Percentiles rank a stretch among this genome's conserved stretches.
These are phyloP conservation scores for Lota lota DNA, from an alignment of 2,113 vertebrate genomes.

Conservation along the genomic window DNA sequence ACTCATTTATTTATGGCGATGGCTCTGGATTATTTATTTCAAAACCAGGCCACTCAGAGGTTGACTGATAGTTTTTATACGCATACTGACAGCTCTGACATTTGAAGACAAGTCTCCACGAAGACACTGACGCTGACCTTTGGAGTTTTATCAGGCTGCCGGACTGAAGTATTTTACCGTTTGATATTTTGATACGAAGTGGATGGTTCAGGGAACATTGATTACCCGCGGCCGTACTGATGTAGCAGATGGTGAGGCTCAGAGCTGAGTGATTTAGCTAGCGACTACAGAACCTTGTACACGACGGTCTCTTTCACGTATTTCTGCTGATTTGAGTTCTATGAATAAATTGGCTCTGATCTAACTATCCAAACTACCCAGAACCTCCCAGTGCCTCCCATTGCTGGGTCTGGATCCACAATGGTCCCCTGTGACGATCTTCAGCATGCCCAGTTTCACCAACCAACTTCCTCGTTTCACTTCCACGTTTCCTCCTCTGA, in stretches of 20 bases:
- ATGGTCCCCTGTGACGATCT: slow-evolving; percentile 24
- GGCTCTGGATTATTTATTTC: too few species aligned
- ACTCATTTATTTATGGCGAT: not conserved
- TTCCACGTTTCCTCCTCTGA: slow-evolving; percentile 4
- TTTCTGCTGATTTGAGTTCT: too few species aligned
- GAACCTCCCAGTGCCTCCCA: slow-evolving; percentile 55
- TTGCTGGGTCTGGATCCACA: slow-evolving; percentile 38
- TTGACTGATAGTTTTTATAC: slow-evolving; percentile 9
- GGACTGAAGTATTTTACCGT: not conserved
- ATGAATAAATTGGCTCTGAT: slow-evolving; percentile 35
- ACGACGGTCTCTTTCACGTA: too few species aligned
- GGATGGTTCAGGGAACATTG: not conserved
- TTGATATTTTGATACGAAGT: slow-evolving; percentile 1
- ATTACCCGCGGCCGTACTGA: too few species aligned
- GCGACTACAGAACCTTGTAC: too few species aligned
- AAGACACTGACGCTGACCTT: not conserved
- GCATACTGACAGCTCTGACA: slow-evolving; percentile 13
- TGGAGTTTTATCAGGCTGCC: not conserved
- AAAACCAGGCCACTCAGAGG: not conserved
- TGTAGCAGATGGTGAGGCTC: too few species aligned
- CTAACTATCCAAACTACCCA: slow-evolving; percentile 47
- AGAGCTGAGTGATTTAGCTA: too few species aligned
- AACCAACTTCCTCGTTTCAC: slow-evolving; percentile 26
- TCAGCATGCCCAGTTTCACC: slow-evolving; percentile 28
- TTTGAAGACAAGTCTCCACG: slow-evolving; percentile 3